Evolutionary conservation across 1,140 invertebrate species (phyloP), one percentile per base, ranked within the genome.

Genomic region (Drosophila pallidifrons): DNA sequence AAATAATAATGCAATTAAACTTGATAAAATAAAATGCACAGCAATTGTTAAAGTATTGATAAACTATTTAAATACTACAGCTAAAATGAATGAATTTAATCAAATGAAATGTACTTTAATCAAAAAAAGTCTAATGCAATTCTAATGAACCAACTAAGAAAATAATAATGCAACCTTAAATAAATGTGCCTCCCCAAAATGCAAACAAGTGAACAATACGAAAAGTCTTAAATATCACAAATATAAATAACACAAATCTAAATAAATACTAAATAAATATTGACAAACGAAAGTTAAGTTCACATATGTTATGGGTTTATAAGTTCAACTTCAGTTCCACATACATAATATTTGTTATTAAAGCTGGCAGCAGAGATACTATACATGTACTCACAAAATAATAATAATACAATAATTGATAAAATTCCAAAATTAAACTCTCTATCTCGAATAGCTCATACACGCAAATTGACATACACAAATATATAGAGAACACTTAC

Each of bases 171-270:
- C 55, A 72, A 79, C 63, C 60, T 72, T 75, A 79, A 58, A 80
- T 75, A 66, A 64, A 79, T 79, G 75, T 80, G 76, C 75, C 78
- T 78, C 78, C 68, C 72, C 54, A 38, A 65, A 72, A 59, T 75
- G 58, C 38, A 80, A 80, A 67, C 52, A 57, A 58, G 52, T 49
- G 65, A 75, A 75, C 65, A 76, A 71, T 76, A 76, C 47, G 61
- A 68, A 66, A 52, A 58, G 59, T 72, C 58, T 69, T 47, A 57
- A 57, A 60, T 65, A 66, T 60, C 5, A 71, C 35, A 54, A 38
- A 54, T 3, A 47, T 13, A 30, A 43, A 61, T 46, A 66, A 13
- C 3, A 30, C 38, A 45, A 64, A 65, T 45, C 15, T 45, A 20
- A 58, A 59, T 47, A 30, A 54, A 67, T 52, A 58, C 28, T 15